phyloP scores from a whole-genome alignment of 2,113 vertebrate genomes.

The Conger conger region DNA sequence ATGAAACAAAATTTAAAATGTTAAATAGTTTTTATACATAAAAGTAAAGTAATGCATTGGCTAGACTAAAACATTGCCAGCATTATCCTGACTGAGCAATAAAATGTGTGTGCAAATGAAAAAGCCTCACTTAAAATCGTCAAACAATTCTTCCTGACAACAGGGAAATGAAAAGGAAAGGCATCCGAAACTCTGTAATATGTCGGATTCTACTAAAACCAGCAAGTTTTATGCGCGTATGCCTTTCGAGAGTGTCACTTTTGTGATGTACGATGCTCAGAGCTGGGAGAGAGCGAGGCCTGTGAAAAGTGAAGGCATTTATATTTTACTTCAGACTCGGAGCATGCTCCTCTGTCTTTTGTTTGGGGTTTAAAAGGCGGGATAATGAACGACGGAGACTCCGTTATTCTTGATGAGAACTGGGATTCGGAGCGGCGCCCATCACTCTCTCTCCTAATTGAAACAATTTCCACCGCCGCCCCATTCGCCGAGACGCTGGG shows the following conservation, averaged over 20 bases:
- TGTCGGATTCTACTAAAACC: conserved; percentile 66
- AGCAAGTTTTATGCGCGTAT: conserved; percentile 49
- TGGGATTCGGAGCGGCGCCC: conserved; percentile 49
- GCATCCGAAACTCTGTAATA: conserved; percentile 59
- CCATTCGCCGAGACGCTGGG: conserved; percentile 39
- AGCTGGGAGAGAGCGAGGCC: conserved; percentile 38
- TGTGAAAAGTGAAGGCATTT: conserved; percentile 61
- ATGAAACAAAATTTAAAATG: conserved; percentile 37
- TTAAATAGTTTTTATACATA: conserved; percentile 8
- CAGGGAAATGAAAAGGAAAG: conserved; percentile 49
- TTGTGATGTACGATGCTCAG: conserved; percentile 60
- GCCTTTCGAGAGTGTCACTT: conserved; percentile 41
- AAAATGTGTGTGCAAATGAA: conserved; percentile 36
- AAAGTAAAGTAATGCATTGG: conserved; percentile 1
- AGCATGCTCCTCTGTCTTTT: conserved; percentile 50
- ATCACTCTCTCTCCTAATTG: conserved; percentile 63
- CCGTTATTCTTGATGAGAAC: conserved; percentile 50
- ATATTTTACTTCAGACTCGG: conserved; percentile 50
- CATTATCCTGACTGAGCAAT: conserved; percentile 38
- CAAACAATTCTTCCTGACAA: conserved; percentile 47
- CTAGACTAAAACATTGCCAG: conserved; percentile 30
- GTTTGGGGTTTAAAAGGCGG: conserved; percentile 55
- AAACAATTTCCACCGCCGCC: conserved; percentile 57
- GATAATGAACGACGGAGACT: conserved; percentile 61
- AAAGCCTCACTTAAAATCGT: conserved; percentile 15